Base-by-base conservation (phyloP, 2,113 vertebrate genomes). In the Casuarius casuarius region DNA sequence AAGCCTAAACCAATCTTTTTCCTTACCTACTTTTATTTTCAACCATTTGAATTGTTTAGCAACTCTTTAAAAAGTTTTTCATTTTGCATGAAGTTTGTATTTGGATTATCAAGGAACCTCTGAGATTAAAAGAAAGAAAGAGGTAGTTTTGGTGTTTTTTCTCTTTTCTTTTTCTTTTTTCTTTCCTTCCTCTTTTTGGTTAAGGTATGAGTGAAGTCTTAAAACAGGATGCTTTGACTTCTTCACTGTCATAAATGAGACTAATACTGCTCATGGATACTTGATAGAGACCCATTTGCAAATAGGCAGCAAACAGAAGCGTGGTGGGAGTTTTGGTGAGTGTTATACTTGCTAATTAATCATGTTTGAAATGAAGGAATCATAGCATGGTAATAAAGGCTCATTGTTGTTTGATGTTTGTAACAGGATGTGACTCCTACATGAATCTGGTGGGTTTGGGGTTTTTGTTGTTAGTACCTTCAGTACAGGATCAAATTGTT, bases 291-390 rank as follows among this genome's bases (percentile, higher is more conserved):
- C 90, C 75, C 87, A 65, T 94, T 96, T 96, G 84, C 94, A 97
- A 91, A 93, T 92, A 97, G 94, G 95, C 90, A 97, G 94, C 86
- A 96, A 93, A 86, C 90, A 92, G 85, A 94, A 97, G 89, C 84
- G 84, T 96, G 93, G 95, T 97, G 91, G 89, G 97, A 98, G 96
- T 97, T 98, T 96, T 94, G 96, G 97, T 96, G 97, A 96, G 96
- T 97, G 96, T 96, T 97, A 95, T 97, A 92, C 96, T 97, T 97
- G 91, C 86, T 97, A 97, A 97, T 98, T 98, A 98, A 98, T 98
- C 89, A 96, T 96, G 92, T 97, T 96, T 95, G 95, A 96, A 97
- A 97, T 93, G 95, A 97, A 97, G 95, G 95, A 97, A 97, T 98
- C 96, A 89, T 97, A 98, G 96, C 90, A 80, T 97, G 91, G 91